Evolutionary conservation across 2,888 invertebrate species (phyloP), one percentile per base, ranked within the genome.

Genomic region (Pyrrhia umbra): DNA sequence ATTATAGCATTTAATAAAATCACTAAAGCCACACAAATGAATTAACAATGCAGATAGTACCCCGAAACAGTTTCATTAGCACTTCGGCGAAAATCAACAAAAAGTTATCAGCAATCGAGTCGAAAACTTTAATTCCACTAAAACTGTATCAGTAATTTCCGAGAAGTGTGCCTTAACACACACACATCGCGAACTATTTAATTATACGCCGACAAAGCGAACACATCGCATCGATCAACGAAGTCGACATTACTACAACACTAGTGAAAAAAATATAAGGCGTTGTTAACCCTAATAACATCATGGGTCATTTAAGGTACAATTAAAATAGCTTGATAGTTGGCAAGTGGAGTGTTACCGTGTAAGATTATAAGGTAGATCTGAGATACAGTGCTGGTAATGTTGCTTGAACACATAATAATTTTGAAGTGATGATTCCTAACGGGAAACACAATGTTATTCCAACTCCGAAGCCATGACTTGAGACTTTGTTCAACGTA

Each of bases 141-240:
- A 68, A 76, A 65, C 40, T 52, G 52, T 70, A 64, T 34, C 64
- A 62, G 47, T 37, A n/a, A 21, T 62, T 79, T 72, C 64, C 50
- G 47, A 60, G 69, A 73, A 79, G 66, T 16, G 50, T n/a, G 47
- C 63, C 72, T 63, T 62, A 74, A 72, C 50, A 58, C 25, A 62
- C 47, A 68, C 55, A 59, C 64, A 66, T 66, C 61, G 62, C 70
- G 16, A 70, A 71, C 81, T 84, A 86, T 89, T 90, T 87, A 89
- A 88, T 90, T 89, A 88, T 86, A 87, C 84, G 82, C 87, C 88
- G 90, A 79, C 86, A 88, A 88, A 88, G 87, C 77, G 82, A 88
- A 83, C 86, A 88, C 84, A 85, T 68, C 80, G 84, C 88, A 90
- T 90, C 89, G 86, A 90, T 88, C 88, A 88, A 74, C 71, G 57